These are phyloP conservation scores for Drosophila longiperda DNA, from an alignment of 2,888 invertebrate species.

Conservation along the genomic window DNA sequence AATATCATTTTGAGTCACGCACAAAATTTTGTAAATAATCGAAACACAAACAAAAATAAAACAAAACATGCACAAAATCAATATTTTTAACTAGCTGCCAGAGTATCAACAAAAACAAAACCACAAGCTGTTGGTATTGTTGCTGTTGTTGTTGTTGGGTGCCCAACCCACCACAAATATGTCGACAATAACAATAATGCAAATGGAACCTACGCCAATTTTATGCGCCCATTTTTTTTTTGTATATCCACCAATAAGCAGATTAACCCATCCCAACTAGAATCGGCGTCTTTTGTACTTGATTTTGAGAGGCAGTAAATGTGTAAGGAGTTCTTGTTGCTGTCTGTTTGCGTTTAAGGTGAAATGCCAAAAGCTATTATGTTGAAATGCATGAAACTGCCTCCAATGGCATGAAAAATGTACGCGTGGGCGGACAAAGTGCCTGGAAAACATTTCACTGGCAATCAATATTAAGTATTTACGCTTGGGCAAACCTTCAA, in stretches of 20 bases:
- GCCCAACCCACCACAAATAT: slow-evolving; percentile 53
- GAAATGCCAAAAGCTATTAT: slow-evolving; percentile 62
- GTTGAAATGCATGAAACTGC: slow-evolving; percentile 24
- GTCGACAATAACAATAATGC: slow-evolving; percentile 32
- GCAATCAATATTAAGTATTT: slow-evolving; percentile 58
- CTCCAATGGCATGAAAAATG: slow-evolving; percentile 60
- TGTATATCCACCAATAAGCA: slow-evolving; percentile 13
- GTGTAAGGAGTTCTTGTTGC: background rate
- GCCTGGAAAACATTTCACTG: slow-evolving; percentile 31
- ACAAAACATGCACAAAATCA: background rate
- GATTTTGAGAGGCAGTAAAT: slow-evolving; percentile 45
- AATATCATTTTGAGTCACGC: slow-evolving; percentile 2
- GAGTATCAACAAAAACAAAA: slow-evolving; percentile 31
- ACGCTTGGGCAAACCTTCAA: slow-evolving; percentile 45
- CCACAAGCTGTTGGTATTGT: slow-evolving; percentile 29
- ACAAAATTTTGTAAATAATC: slow-evolving; percentile 8
- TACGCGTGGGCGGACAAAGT: slow-evolving; percentile 23
- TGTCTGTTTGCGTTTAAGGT: slow-evolving; percentile 10
- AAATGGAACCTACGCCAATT: slow-evolving; percentile 52
- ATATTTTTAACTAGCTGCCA: slow-evolving; percentile 23
- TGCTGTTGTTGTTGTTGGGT: slow-evolving; percentile 24
- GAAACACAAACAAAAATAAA: slow-evolving; percentile 8
- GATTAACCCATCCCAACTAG: slow-evolving; percentile 23
- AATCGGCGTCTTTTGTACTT: slow-evolving; percentile 65
- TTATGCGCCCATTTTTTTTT: slow-evolving; percentile 49